Conservation (phyloP, 2,113 vertebrate genomes). For the Opisthocomus hoazin region DNA sequence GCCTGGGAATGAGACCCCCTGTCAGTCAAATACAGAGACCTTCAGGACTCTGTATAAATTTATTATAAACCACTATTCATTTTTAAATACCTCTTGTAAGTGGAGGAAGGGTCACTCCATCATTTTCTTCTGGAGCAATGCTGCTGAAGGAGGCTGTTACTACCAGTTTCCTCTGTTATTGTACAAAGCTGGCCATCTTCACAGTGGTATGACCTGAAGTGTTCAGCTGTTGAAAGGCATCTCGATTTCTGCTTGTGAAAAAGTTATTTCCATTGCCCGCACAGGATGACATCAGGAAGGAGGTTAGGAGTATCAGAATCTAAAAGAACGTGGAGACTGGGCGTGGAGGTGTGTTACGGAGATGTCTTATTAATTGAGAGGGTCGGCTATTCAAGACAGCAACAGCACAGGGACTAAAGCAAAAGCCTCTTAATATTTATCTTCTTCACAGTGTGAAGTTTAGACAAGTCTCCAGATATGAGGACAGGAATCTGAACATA, state of each 20-base stretch:
- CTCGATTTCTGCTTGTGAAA: not conserved
- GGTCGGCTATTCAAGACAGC: not conserved
- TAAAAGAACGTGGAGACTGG: not conserved
- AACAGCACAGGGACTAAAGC: not conserved
- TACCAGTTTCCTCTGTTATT: not conserved
- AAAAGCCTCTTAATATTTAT: not conserved
- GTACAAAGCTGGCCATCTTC: not conserved
- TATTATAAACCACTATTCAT: not conserved
- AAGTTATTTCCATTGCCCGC: not conserved
- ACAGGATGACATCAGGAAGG: not conserved
- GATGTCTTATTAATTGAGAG: not conserved
- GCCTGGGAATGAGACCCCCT: not conserved
- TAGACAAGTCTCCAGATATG: not conserved
- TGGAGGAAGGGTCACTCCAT: not conserved
- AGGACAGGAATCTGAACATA: not conserved
- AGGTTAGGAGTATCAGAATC: not conserved
- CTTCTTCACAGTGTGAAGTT: not conserved
- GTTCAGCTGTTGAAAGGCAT: not conserved
- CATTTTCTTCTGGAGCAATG: not conserved
- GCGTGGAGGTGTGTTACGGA: not conserved
- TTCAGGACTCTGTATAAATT: constrained; percentile 13
- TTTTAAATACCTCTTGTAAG: not conserved
- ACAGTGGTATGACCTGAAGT: accelerated
- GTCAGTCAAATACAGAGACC: constrained; percentile 22
- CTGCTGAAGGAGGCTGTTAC: not conserved